These are phyloP conservation scores for Lasiommata megera DNA, from an alignment of 2,888 invertebrate species.

Conservation along the genomic window DNA sequence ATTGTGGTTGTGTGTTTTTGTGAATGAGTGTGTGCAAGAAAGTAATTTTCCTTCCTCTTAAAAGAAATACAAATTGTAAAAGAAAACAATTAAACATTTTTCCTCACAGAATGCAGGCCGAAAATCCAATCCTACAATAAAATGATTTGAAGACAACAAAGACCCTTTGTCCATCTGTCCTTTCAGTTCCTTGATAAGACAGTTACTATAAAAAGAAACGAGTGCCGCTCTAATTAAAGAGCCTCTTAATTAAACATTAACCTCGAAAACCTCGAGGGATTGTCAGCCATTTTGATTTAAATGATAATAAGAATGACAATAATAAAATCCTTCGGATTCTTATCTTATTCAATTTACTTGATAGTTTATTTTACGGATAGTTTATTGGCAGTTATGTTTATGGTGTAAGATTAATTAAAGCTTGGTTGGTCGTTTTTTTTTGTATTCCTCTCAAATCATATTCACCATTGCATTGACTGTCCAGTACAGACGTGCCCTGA, in stretches of 20 bases:
- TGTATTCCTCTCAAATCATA: too few species aligned
- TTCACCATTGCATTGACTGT: too few species aligned
- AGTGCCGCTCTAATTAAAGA: conserved; percentile 31
- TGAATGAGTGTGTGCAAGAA: too few species aligned
- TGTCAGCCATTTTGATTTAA: conserved; percentile 13
- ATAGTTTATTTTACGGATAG: background rate
- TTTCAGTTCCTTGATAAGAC: conserved; percentile 25
- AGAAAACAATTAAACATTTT: background rate
- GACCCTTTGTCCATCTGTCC: conserved; percentile 12
- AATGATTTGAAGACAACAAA: conserved; percentile 26
- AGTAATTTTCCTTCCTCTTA: too few species aligned
- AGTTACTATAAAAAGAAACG: conserved; percentile 31
- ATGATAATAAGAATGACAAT: conserved; percentile 17
- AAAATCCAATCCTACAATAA: conserved; percentile 27
- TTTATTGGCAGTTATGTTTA: background rate
- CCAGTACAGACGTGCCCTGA: too few species aligned
- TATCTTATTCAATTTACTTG: conserved; percentile 9
- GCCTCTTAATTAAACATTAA: conserved; percentile 30
- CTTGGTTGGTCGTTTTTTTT: too few species aligned
- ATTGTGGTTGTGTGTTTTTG: too few species aligned
- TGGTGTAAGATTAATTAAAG: background rate
- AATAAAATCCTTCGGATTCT: conserved; percentile 12
- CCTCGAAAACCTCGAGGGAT: conserved; percentile 19
- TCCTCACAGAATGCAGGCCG: background rate
- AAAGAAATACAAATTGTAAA: background rate